Base-by-base conservation (phyloP, 2,888 invertebrate genomes). In the Hypsopygia costalis region DNA sequence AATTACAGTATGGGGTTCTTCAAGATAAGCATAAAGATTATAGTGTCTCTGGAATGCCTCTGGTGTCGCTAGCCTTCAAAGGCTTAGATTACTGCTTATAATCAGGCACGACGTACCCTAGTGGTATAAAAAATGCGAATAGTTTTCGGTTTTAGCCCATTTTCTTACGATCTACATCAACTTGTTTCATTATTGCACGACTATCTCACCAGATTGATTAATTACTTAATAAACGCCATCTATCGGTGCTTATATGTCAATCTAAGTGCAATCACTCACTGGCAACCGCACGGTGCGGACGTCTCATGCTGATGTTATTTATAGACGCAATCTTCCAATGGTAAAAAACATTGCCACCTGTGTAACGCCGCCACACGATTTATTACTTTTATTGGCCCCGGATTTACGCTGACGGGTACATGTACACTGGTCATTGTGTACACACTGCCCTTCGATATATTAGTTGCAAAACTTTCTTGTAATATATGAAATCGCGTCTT, bases 211-310 rank as follows among this genome's bases (percentile, higher is more conserved):
- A 22, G 22, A 20, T 37, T 85, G 81, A 86, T 82, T 77, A 78
- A 86, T 78, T 70, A 64, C 65, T 76, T 74, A 82, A 86, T 86
- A 70, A 77, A 81, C 66, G 68, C 76, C 75, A 81, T 71, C 75
- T 81, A 78, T 80, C 62, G 73, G 67, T 64, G 61, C 63, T 72
- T 62, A 66, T 62, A 63, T 66, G 74, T 80, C 76, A 70, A 69
- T 70, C 57, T 51, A 52, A 52, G 52, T 52, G 70, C 75, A 72
- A 85, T 87, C 78, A 79, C 59, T 86, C 85, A 81, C 72, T 52
- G 55, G 53, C 61, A 53, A 56, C 60, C 68, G 62, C 61, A 49
- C 52, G 51, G 66, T 66, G 65, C 58, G 69, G 76, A 66, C 44
- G 44, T 71, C 67, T 64, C 70, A 66, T 61, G 64, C 60, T 66